A percentile compares a stretch with the other conserved stretches of the same genome.
Conservation (phyloP, 2,888 invertebrate species). For the Drosophila mercatorum region DNA sequence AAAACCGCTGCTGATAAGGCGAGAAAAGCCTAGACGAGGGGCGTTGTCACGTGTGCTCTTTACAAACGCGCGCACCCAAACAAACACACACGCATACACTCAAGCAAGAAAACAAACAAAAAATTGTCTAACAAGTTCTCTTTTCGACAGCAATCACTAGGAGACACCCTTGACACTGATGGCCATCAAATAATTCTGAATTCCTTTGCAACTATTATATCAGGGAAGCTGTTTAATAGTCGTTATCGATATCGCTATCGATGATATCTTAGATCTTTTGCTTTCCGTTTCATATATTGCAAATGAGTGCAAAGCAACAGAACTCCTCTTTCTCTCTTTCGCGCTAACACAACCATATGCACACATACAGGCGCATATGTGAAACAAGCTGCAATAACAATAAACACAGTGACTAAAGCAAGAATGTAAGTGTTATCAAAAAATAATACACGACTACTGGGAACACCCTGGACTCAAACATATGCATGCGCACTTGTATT, state of each 20-base stretch:
- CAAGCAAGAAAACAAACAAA: not conserved
- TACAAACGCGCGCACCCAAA: conserved; percentile 20
- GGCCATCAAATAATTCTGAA: not conserved
- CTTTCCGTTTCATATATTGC: not conserved
- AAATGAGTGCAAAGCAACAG: not conserved
- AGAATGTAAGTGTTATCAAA: not conserved
- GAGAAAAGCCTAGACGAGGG: conserved; percentile 37
- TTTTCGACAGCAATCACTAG: not conserved
- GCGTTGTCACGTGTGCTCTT: conserved; percentile 69
- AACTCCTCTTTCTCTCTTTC: conserved; percentile 4
- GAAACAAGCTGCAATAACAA: conserved; percentile 62
- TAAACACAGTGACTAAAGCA: conserved; percentile 45
- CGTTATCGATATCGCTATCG: not conserved
- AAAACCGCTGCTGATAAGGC: conserved; percentile 37
- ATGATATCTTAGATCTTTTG: not conserved
- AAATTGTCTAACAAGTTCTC: not conserved
- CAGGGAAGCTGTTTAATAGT: not conserved
- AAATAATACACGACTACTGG: not conserved
- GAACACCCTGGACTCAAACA: conserved; percentile 17
- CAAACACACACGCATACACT: conserved; percentile 2
- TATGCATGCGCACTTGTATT: not conserved
- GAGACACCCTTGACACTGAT: not conserved
- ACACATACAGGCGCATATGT: conserved; percentile 44
- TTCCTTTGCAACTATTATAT: not conserved
- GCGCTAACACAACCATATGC: conserved; percentile 1